These are phyloP conservation scores for Pomacea canaliculata DNA, from an alignment of 2,888 invertebrate genomes.

Conservation along the genomic window DNA sequence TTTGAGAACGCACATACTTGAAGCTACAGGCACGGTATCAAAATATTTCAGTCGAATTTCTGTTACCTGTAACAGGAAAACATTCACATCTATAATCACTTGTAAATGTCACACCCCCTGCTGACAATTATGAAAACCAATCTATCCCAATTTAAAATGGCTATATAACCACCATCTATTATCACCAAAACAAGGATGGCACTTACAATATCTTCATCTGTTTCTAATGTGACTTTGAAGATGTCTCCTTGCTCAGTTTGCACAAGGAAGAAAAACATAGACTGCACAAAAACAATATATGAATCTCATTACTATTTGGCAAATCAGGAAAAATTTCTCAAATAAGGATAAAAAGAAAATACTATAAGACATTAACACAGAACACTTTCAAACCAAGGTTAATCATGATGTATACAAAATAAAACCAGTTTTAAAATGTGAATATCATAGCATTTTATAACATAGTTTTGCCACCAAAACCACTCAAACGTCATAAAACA, in stretches of 20 bases:
- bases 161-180: too few species aligned
- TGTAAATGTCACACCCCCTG: background rate
- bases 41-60: slow-evolving; percentile 99
- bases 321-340: background rate
- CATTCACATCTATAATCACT: background rate
- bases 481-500: too few species aligned
- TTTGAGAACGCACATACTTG: slow-evolving; percentile 97
- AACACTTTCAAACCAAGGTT: background rate
- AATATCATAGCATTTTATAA: too few species aligned
- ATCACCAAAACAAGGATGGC: too few species aligned
- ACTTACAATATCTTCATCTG: slow-evolving; percentile 91
- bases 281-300: slow-evolving; percentile 66
- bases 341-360: background rate
- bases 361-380: background rate
- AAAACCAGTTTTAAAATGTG: background rate
- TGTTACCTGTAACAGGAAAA: slow-evolving; percentile 75
- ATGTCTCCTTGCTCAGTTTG: slow-evolving; percentile 99
- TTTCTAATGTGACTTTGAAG: slow-evolving; percentile 96
- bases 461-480: too few species aligned
- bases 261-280: slow-evolving; percentile 99
- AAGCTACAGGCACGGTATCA: slow-evolving; percentile 97
- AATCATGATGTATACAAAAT: background rate
- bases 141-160: too few species aligned
- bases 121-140: background rate
- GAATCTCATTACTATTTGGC: background rate